These are phyloP conservation scores for Benthosema pterotum DNA, from an alignment of 2,797 vertebrate genomes.

Conservation along the genomic window DNA sequence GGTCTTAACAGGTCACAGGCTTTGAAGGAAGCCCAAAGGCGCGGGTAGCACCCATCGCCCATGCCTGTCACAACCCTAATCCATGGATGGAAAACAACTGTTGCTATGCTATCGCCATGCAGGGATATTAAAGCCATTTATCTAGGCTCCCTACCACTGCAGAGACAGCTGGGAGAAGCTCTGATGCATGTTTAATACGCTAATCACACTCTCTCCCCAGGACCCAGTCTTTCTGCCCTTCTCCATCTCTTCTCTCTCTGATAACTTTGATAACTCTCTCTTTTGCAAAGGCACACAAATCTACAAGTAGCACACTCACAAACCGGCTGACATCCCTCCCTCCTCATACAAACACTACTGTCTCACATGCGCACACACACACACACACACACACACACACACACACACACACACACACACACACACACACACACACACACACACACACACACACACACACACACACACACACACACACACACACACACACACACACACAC, in stretches of 20 bases:
- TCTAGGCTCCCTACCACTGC: conserved; percentile 58
- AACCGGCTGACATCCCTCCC: conserved; percentile 30
- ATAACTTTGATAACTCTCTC: conserved; percentile 34
- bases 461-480: conserved; percentile 9
- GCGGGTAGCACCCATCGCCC: conserved; percentile 18
- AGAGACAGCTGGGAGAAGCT: conserved; percentile 68
- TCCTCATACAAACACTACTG: too few relatives aligned
- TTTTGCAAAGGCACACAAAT: conserved; percentile 37
- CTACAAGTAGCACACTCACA: conserved; percentile 38
- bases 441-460: conserved; percentile 13
- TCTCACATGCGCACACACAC: neutral
- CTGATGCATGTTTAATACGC: conserved; percentile 73
- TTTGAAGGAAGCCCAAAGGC: conserved; percentile 50
- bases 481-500: neutral
- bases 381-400: neutral
- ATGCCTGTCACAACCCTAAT: conserved; percentile 54
- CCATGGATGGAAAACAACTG: conserved; percentile 74
- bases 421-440: neutral
- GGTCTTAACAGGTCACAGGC: conserved; percentile 67
- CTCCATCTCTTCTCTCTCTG: conserved; percentile 34
- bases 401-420: neutral
- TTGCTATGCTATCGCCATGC: conserved; percentile 69
- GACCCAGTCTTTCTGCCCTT: conserved; percentile 55
- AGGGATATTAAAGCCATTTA: conserved; percentile 79
- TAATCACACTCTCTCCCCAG: conserved; percentile 70